A percentile compares a stretch with the other conserved stretches of the same genome.
Conservation (phyloP, 2,113 vertebrate species). For the Bettongia penicillata region DNA sequence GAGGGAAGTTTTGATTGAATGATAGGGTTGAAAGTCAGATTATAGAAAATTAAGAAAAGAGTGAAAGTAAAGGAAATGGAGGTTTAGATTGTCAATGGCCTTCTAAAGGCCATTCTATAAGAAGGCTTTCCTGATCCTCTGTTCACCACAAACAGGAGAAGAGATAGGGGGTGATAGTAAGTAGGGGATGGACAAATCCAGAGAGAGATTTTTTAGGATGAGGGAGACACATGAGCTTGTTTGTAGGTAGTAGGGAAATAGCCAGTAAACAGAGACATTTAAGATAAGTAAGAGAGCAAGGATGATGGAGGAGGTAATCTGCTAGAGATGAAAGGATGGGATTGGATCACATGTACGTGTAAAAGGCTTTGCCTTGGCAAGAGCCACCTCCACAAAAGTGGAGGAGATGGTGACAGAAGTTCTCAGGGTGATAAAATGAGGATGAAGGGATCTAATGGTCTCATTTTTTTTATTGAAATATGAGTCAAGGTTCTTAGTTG, state of each 20-base stretch:
- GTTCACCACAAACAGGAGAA: not conserved
- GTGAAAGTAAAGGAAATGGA: not conserved
- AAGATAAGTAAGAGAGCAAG: not conserved
- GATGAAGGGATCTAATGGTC: too few species aligned
- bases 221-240: not conserved
- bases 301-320: too few species aligned
- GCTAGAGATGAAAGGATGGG: not conserved
- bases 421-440: not conserved
- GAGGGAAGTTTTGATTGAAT: not conserved
- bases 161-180: not conserved
- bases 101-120: too few species aligned
- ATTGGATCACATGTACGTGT: not conserved
- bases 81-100: not conserved
- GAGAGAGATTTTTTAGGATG: not conserved
- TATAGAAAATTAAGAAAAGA: not conserved
- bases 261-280: not conserved
- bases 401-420: not conserved
- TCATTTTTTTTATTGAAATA: not conserved
- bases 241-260: not conserved
- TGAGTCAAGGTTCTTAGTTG: not conserved
- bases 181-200: not conserved
- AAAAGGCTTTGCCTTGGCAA: not conserved
- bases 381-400: not conserved
- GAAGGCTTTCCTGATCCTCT: too few species aligned
- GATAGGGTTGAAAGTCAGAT: not conserved